phyloP scores from a whole-genome alignment of 2,888 invertebrate species.

The Sinelater perroti region DNA sequence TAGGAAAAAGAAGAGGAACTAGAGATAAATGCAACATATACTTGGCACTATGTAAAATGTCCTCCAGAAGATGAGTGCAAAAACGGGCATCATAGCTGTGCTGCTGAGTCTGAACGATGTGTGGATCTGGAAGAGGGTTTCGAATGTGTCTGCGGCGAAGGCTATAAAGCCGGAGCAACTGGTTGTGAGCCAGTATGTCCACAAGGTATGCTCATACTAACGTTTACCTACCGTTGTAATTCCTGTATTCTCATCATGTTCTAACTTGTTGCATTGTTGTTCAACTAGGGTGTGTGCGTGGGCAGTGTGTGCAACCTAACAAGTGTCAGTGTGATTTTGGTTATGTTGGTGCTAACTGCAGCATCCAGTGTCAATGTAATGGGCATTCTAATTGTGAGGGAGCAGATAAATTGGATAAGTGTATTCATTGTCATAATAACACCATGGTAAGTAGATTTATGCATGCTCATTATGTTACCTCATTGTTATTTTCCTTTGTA shows the following conservation, averaged over 20 bases:
- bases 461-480: not conserved
- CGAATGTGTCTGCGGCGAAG: slow-evolving; percentile 83
- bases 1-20: slow-evolving; percentile 49
- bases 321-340: slow-evolving; percentile 92
- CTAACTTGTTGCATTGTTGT: slow-evolving; percentile 31
- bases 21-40: slow-evolving; percentile 66
- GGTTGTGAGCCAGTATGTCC: slow-evolving; percentile 82
- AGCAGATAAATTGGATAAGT: slow-evolving; percentile 82
- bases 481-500: slow-evolving; percentile 55
- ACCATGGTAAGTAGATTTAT: slow-evolving; percentile 82
- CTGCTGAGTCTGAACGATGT: slow-evolving; percentile 86
- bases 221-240: slow-evolving; percentile 2
- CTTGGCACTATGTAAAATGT: slow-evolving; percentile 90
- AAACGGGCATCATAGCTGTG: slow-evolving; percentile 91
- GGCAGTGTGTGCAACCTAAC: slow-evolving; percentile 83
- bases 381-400: slow-evolving; percentile 93
- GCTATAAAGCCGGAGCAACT: slow-evolving; percentile 67
- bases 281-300: slow-evolving; percentile 77
- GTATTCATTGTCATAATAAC: slow-evolving; percentile 87
- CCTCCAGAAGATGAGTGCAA: slow-evolving; percentile 93
- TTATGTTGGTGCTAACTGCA: slow-evolving; percentile 93
- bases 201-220: slow-evolving; percentile 66
- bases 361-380: slow-evolving; percentile 93
- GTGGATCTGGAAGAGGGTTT: slow-evolving; percentile 84
- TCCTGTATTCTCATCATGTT: slow-evolving; percentile 21